Conservation (phyloP, 2,113 vertebrate species). For the Cariama cristata region DNA sequence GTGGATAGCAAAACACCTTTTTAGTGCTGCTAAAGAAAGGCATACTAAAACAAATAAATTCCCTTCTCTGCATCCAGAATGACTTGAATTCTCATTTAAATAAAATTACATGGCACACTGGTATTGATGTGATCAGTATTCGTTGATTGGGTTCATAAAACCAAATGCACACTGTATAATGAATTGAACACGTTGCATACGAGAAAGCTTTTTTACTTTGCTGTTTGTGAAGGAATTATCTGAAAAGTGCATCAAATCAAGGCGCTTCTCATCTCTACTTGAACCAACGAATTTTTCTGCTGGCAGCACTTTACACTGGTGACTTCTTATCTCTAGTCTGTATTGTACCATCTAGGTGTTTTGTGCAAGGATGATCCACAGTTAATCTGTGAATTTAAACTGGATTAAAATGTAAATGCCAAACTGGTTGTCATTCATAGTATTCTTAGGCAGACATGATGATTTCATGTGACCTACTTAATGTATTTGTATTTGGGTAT, state of each 20-base stretch:
- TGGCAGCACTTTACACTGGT: not conserved
- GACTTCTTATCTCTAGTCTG: not conserved
- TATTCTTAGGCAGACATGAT: not conserved
- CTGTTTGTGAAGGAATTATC: conserved; percentile 14
- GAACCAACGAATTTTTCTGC: not conserved
- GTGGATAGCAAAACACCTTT: conserved; percentile 39
- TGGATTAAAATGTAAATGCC: conserved; percentile 37
- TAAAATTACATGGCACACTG: conserved; percentile 40
- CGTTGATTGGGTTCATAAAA: conserved; percentile 55
- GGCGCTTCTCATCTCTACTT: not conserved
- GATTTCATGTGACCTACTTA: conserved; percentile 17
- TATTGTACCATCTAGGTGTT: not conserved
- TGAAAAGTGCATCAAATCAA: not conserved
- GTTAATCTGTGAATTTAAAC: conserved; percentile 33
- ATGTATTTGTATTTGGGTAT: not conserved
- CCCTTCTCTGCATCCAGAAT: conserved; percentile 14
- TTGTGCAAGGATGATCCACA: not conserved
- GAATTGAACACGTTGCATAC: not conserved
- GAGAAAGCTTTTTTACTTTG: not conserved
- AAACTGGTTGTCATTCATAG: not conserved
- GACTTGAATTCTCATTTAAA: conserved; percentile 51
- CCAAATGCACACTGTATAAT: conserved; percentile 14
- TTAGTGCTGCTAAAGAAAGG: not conserved
- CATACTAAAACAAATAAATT: conserved; percentile 16
- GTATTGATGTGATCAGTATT: conserved; percentile 55